A percentile compares a stretch with the other conserved stretches of the same genome.
phyloP scores from a whole-genome alignment of 2,797 vertebrate species.

The Galaxias olidus region DNA sequence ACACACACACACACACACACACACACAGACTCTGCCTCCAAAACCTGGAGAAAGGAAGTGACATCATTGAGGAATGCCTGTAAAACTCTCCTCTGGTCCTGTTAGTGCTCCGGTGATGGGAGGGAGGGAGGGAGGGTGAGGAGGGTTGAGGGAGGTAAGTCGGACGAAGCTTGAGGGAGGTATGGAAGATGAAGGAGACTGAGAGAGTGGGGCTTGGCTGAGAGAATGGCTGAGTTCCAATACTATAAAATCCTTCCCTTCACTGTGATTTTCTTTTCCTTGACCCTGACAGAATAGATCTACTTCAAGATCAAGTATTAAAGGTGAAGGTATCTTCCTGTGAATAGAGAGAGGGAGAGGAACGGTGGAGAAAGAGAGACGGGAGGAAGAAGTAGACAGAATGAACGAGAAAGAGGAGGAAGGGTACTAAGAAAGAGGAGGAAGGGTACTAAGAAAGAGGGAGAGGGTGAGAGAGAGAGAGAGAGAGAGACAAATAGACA shows the following conservation, averaged over 20 bases:
- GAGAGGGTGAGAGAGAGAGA: neutral
- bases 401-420: conserved; percentile 27
- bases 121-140: conserved; percentile 5
- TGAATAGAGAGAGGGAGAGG: too few relatives aligned
- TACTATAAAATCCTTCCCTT: too few relatives aligned
- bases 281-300: too few relatives aligned
- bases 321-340: too few relatives aligned
- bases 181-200: too few relatives aligned
- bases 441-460: neutral
- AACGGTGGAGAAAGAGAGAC: too few relatives aligned
- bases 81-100: conserved; percentile 37
- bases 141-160: too few relatives aligned
- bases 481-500: neutral
- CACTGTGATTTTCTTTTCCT: too few relatives aligned
- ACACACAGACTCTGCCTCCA: conserved; percentile 42
- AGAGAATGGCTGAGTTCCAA: too few relatives aligned
- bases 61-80: conserved; percentile 56
- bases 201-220: too few relatives aligned
- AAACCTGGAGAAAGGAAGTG: conserved; percentile 55
- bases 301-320: too few relatives aligned
- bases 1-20: conserved; percentile 4
- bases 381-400: too few relatives aligned
- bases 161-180: neutral
- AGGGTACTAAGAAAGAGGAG: neutral
- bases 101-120: conserved; percentile 16